Percentiles rank a stretch among this genome's conserved stretches.
phyloP scores from a whole-genome alignment of 1,140 invertebrate genomes.

The Limonius californicus region DNA sequence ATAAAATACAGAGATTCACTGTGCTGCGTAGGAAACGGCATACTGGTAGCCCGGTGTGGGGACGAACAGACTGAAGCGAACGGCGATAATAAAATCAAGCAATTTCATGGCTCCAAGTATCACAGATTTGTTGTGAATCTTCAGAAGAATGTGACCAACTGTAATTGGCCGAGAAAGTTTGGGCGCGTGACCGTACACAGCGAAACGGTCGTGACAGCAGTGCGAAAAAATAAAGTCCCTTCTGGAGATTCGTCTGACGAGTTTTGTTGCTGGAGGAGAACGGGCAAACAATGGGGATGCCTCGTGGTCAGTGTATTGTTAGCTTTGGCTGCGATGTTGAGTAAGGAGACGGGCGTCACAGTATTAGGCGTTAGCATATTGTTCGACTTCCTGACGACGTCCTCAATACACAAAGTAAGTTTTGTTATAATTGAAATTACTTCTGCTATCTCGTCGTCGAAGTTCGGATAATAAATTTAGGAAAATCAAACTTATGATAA shows the following conservation, averaged over 20 bases:
- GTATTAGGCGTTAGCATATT: slow-evolving; percentile 83
- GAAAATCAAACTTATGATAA: slow-evolving; percentile 17
- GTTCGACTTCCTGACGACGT: slow-evolving; percentile 58
- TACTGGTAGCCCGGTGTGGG: not conserved
- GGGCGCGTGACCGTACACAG: slow-evolving; percentile 11
- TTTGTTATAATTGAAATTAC: not conserved
- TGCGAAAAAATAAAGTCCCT: not conserved
- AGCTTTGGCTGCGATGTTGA: slow-evolving; percentile 68
- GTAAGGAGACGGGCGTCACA: slow-evolving; percentile 90
- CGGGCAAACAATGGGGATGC: slow-evolving; percentile 55
- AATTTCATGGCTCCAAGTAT: slow-evolving; percentile 26
- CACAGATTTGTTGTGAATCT: slow-evolving; percentile 37
- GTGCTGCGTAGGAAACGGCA: slow-evolving; percentile 26
- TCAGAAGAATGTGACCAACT: slow-evolving; percentile 39
- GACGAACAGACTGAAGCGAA: not conserved
- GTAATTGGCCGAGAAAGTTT: slow-evolving; percentile 36
- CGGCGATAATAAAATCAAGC: slow-evolving; percentile 15
- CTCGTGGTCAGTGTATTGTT: slow-evolving; percentile 54
- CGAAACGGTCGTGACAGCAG: not conserved
- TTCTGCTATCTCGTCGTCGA: not conserved
- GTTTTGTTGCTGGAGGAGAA: slow-evolving; percentile 42
- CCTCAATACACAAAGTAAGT: slow-evolving; percentile 4
- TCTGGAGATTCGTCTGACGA: not conserved
- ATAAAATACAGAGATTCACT: slow-evolving; percentile 54
- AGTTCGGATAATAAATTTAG: slow-evolving; percentile 14